These are phyloP conservation scores for Pseudorhombus dupliciocellatus DNA, from an alignment of 2,113 vertebrate species.

Conservation along the genomic window DNA sequence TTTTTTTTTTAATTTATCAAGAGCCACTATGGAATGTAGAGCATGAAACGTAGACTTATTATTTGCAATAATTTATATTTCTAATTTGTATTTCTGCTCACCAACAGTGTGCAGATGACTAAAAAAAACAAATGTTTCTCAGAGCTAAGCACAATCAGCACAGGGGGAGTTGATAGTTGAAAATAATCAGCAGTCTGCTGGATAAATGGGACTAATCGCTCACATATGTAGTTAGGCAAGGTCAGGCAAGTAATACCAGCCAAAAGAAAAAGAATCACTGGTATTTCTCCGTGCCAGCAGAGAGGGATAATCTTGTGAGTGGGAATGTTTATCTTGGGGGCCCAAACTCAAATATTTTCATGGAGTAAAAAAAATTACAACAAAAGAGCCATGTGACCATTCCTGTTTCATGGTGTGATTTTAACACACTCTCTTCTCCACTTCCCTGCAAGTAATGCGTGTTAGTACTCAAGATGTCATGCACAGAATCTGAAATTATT, in stretches of 20 bases:
- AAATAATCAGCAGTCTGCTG: background rate
- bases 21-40: no score
- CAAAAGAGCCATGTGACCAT: slow-evolving; percentile 26
- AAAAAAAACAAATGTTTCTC: background rate
- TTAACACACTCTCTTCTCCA: background rate
- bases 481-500: background rate
- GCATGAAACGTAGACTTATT: no score
- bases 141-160: background rate
- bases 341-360: slow-evolving; percentile 42
- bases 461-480: no score
- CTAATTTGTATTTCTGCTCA: no score
- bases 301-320: slow-evolving; percentile 32
- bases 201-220: background rate
- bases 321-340: slow-evolving; percentile 38
- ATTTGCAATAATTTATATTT: no score
- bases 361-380: slow-evolving; percentile 23
- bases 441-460: background rate
- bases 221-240: background rate
- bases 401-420: background rate
- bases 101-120: no score
- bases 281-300: background rate
- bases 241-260: background rate
- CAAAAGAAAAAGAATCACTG: slow-evolving; percentile 18
- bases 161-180: background rate
- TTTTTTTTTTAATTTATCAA: no score